Percentiles rank a stretch among this genome's conserved stretches.
Conservation (phyloP, 2,113 vertebrate species). For the Alligator mississippiensis region DNA sequence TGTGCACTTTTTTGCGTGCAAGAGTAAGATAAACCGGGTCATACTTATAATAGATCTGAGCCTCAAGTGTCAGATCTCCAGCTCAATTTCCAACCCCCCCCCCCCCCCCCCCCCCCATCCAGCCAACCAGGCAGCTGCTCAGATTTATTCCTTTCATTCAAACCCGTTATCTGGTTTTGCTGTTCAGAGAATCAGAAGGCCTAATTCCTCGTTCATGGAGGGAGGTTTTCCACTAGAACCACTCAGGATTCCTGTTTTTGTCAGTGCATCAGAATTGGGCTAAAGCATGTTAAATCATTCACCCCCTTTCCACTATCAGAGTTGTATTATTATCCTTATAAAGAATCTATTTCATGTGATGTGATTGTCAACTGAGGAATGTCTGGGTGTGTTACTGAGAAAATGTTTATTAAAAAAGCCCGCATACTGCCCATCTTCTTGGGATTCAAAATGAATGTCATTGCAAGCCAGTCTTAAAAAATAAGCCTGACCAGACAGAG, state of each 20-base stretch:
- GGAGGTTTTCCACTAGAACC: not conserved
- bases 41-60: not conserved
- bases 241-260: not conserved
- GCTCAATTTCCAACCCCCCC: not conserved
- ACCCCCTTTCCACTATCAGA: not conserved
- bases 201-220: not conserved
- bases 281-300: not conserved
- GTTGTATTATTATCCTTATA: not conserved
- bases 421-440: conserved; percentile 4
- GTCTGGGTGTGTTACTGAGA: not conserved
- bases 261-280: not conserved
- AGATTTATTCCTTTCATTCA: not conserved
- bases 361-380: not conserved
- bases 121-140: not conserved
- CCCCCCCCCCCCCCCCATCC: too few relatives aligned
- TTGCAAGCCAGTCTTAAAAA: conserved; percentile 16
- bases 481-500: not conserved
- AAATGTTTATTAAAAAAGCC: conserved; percentile 11
- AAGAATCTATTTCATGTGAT: not conserved
- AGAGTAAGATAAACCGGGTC: not conserved
- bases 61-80: not conserved
- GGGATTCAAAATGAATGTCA: not conserved
- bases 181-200: not conserved
- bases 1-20: not conserved
- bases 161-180: not conserved